Base-by-base conservation (phyloP, 1,140 invertebrate species). In the Fopius arisanus region DNA sequence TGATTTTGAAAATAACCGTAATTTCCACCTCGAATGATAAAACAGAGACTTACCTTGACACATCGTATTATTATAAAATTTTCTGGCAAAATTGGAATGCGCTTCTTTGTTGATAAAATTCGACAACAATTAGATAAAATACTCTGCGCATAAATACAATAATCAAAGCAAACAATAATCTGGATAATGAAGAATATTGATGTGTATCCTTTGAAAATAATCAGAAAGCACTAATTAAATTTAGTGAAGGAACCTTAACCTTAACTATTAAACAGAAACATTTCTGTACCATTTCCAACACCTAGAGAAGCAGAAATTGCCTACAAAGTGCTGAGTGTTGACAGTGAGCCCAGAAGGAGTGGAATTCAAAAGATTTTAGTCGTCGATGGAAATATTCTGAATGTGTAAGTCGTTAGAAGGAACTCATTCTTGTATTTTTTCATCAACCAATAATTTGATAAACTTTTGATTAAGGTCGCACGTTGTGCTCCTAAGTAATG, bases 261-360 rank as follows among this genome's bases (percentile, higher is more conserved):
- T 67, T 68, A 68, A 70, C 67, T 62, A 54, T 67, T 70, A n/a
- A 19, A 68, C 28, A 83, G 78, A 71, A 75, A 79, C 67, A 66
- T 81, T 28, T 74, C 71, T 54, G 79, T 95, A 72, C 92, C 93
- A 33, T 95, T 96, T 84, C 86, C 90, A 43, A 89, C 88, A 33
- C 75, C 81, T 10, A 81, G 89, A 78, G 87, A 93, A 80, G 94
- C 94, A 10, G 89, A 92, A 82, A 92, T 96, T 78, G 93, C 89
- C 16, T 94, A 91, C 84, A 91, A 94, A 78, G 92, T 94, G 6
- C 82, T 96, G 7, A 89, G 89, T 83, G 93, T 96, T 9, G 95
- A 96, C 83, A 77, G 87, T 43, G 94, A 96, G 84, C 94, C 94
- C 3, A 91, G 90, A 79, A 86, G 93, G 78, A 92, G 92, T 80